Conservation (phyloP, 2,113 vertebrate genomes). For the Nycticorax nycticorax region DNA sequence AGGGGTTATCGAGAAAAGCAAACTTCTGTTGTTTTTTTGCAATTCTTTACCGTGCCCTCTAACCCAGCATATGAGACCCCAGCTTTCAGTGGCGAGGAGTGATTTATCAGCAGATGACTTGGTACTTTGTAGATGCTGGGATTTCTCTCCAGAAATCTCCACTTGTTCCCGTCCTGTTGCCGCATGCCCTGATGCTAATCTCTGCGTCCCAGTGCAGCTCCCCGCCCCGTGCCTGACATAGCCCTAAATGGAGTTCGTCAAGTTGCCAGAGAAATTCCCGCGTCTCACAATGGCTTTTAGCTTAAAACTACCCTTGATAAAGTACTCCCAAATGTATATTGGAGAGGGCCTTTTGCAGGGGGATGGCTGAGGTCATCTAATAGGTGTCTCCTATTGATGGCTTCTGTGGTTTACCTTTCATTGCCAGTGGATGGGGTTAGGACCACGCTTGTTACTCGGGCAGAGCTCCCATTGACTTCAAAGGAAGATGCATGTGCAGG, state of each 20-base stretch:
- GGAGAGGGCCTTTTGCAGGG: background rate
- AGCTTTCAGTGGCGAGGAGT: background rate
- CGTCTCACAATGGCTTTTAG: background rate
- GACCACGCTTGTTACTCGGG: constrained; percentile 43
- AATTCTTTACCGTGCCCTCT: background rate
- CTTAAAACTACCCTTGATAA: background rate
- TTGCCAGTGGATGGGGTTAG: constrained; percentile 58
- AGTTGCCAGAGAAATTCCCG: background rate
- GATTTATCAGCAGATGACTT: background rate
- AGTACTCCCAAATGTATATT: background rate
- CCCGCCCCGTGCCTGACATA: background rate
- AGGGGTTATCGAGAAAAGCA: constrained; percentile 47
- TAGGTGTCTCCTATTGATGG: constrained; percentile 25
- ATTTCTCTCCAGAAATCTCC: background rate
- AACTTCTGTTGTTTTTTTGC: constrained; percentile 55
- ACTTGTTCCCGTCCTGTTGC: background rate
- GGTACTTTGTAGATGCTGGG: background rate
- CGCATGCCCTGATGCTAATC: background rate
- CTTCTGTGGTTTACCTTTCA: constrained; percentile 52
- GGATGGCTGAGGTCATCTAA: background rate
- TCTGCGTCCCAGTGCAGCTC: background rate
- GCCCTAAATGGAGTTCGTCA: constrained; percentile 20
- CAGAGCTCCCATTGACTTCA: constrained; percentile 28
- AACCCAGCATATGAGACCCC: background rate
- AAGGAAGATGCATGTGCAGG: background rate